phyloP scores from a whole-genome alignment of 2,113 vertebrate species.

The Jaculus jaculus region DNA sequence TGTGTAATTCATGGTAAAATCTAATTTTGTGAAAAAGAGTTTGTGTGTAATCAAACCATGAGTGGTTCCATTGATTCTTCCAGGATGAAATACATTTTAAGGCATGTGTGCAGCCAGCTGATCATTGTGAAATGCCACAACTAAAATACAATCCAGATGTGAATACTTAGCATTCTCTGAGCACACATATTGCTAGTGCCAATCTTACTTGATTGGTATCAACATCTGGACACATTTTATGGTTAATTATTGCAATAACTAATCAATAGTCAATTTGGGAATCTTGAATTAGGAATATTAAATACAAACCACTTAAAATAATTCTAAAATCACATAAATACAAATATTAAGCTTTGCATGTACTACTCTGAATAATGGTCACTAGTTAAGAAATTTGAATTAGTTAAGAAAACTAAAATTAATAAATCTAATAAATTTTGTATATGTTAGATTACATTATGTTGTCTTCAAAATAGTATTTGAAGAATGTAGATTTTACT shows the following conservation, averaged over 20 bases:
- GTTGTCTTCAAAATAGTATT: neutral
- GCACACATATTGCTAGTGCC: no score
- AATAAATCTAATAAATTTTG: neutral
- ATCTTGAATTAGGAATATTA: neutral
- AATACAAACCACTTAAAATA: neutral
- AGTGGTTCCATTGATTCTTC: neutral
- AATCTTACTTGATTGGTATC: neutral
- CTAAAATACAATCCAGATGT: neutral
- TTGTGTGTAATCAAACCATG: neutral
- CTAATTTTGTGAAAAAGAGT: neutral
- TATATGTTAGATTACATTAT: neutral
- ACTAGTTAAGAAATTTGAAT: neutral
- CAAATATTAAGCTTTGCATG: neutral
- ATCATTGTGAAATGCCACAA: neutral
- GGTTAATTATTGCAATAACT: neutral
- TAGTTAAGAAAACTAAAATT: neutral
- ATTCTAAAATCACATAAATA: neutral
- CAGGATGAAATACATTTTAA: neutral
- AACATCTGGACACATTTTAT: neutral
- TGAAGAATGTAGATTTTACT: neutral
- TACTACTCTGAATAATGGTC: neutral
- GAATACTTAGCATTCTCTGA: neutral
- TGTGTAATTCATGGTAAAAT: constrained; percentile 10
- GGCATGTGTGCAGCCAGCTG: neutral
- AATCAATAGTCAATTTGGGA: neutral